Percentiles rank a stretch among this genome's conserved stretches.
phyloP scores from a whole-genome alignment of 2,888 invertebrate genomes.

The Hemaris fuciformis region DNA sequence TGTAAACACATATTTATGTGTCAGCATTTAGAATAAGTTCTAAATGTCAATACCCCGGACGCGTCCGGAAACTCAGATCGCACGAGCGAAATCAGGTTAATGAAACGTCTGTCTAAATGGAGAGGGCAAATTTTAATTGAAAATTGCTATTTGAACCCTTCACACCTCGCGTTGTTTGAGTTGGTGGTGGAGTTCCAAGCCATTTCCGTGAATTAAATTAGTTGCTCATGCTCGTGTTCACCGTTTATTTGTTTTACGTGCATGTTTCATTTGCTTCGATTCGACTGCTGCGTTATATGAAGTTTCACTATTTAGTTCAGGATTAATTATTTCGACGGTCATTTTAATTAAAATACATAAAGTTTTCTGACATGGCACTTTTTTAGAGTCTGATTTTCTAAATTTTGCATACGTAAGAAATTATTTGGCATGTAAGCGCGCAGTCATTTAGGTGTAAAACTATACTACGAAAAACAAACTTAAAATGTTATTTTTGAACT shows the following conservation, averaged over 20 bases:
- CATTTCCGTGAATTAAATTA: conserved; percentile 13
- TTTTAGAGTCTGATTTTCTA: too few relatives aligned
- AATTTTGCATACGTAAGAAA: too few relatives aligned
- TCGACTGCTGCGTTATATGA: background rate
- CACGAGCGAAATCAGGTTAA: conserved; percentile 66
- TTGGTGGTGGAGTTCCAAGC: conserved; percentile 19
- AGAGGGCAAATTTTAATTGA: conserved; percentile 66
- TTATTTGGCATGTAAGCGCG: too few relatives aligned
- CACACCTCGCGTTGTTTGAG: conserved; percentile 47
- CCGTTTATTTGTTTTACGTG: conserved; percentile 9
- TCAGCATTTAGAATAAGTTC: background rate
- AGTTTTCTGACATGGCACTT: too few relatives aligned
- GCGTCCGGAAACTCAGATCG: conserved; percentile 28
- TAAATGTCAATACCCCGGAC: conserved; percentile 3
- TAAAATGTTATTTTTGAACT: too few relatives aligned
- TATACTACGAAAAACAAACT: too few relatives aligned
- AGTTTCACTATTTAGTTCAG: background rate
- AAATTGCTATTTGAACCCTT: conserved; percentile 63
- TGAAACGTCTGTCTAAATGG: conserved; percentile 76
- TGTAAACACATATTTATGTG: too few relatives aligned
- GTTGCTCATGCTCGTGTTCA: conserved; percentile 3
- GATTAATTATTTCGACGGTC: background rate
- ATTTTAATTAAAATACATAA: too few relatives aligned
- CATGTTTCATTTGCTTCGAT: background rate
- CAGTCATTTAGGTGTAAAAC: too few relatives aligned